A percentile compares a stretch with the other conserved stretches of the same genome.
phyloP scores from a whole-genome alignment of 2,888 invertebrate genomes.

The Lasioglossum pauxillum region DNA sequence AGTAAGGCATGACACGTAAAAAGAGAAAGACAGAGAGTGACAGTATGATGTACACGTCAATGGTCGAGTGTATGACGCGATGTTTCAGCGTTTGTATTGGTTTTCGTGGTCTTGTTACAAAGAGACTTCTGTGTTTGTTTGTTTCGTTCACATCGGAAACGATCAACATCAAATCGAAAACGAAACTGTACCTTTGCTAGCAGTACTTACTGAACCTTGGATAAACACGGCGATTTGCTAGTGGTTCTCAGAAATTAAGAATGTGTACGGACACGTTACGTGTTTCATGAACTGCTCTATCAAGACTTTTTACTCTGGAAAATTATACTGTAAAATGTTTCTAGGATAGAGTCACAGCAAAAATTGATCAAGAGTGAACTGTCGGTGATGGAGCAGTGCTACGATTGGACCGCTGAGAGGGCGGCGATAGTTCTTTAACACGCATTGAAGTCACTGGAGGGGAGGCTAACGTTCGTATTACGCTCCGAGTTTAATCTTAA shows the following conservation, averaged over 20 bases:
- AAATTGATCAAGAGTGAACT: neutral
- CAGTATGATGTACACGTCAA: slow-evolving; percentile 39
- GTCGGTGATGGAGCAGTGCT: slow-evolving; percentile 35
- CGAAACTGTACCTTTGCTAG: slow-evolving; percentile 44
- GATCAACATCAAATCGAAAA: slow-evolving; percentile 33
- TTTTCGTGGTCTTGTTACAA: slow-evolving; percentile 3
- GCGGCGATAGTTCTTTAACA: neutral
- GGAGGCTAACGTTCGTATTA: neutral
- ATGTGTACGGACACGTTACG: slow-evolving; percentile 14
- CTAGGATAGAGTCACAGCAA: neutral
- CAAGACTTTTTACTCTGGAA: slow-evolving; percentile 23
- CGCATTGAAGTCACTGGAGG: neutral
- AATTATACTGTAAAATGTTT: neutral
- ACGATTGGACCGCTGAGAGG: slow-evolving; percentile 13
- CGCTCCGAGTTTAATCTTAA: neutral
- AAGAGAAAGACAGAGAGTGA: neutral
- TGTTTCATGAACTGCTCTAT: slow-evolving; percentile 24
- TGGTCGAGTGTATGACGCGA: slow-evolving; percentile 41
- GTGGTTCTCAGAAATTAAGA: slow-evolving; percentile 51
- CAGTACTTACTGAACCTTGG: slow-evolving; percentile 66
- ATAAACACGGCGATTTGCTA: slow-evolving; percentile 52
- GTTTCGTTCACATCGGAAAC: slow-evolving; percentile 22
- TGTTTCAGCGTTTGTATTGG: neutral
- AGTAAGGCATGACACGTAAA: slow-evolving; percentile 17
- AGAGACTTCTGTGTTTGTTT: slow-evolving; percentile 13